Base-by-base conservation (phyloP, 1,140 invertebrate genomes). In the Camponotus pennsylvanicus region DNA sequence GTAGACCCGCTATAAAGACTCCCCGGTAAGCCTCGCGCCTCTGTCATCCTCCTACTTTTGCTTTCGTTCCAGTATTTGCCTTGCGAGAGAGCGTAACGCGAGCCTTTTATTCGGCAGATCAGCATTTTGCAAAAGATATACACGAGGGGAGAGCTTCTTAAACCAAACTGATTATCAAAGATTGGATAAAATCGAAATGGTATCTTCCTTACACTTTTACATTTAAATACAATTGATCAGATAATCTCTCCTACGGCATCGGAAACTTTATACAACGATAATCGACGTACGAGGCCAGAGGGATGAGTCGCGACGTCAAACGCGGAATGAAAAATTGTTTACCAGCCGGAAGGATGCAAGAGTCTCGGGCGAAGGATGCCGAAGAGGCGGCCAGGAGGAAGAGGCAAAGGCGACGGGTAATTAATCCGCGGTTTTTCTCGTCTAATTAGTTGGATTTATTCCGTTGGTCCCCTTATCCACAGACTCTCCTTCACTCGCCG, bases 381-480 rank as follows among this genome's bases (percentile, higher is more conserved):
- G 64, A 82, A 86, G 88, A 84, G 88, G 82, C 52, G 66, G 63
- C 85, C 69, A 57, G 85, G 77, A 87, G 87, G 87, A 90, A 86
- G 86, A 87, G 86, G 73, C 88, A 90, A 93, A 93, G 92, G 92
- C 92, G 92, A 91, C 92, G 93, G 92, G 92, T 95, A 95, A 95
- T 95, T 94, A 95, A 94, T 95, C 94, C 93, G 94, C 88, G 93
- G 94, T 94, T 95, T 95, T 95, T 93, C 92, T 92, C 92, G 92
- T 95, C 94, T 95, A 94, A 95, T 95, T 95, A 95, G 93, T 94
- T 93, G 92, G 93, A 95, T 94, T 95, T 95, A 95, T 95, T 95
- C 93, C 86, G 93, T 91, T 93, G 93, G 93, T 92, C 92, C 93
- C 92, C 93, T 94, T 95, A 93, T 93, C 90, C 93, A 82, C 66